Evolutionary conservation across 1,140 invertebrate genomes (phyloP), one percentile per base, ranked within the genome.

Genomic region (Camponotus floridanus): DNA sequence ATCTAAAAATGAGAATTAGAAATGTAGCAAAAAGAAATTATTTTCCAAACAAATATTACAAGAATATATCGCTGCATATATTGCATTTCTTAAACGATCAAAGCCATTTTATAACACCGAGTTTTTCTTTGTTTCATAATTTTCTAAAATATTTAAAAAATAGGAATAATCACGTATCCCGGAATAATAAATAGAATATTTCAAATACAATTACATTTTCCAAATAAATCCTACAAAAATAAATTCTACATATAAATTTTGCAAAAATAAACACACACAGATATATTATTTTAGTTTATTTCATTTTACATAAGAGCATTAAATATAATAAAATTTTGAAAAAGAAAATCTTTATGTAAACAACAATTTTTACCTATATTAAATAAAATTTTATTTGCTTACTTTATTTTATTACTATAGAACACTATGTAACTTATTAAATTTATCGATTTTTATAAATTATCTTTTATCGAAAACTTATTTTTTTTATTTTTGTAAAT

Each of bases 131-230:
- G 33, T 51, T 51, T 26, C 18, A 51, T 79, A 67, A 79, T 67
- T 5, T 31, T 51, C 18, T 76, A 67, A 48, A 65, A 51, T 78
- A 9, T 3, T 48, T 3, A 67, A 79, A 79, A 48, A n/a, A 36
- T 18, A 18, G 7, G n/a, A 33, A 39, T 65, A 65, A 65, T 65
- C 18, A 6, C 11, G 33, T 62, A 11, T 45, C 15, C 15, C 18
- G n/a, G 4, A 6, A 11, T 1, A 36, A 39, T 26, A 39, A 42
- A 1, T 45, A 33, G 26, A 33, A 78, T 65, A 36, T 7, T 51
- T 51, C n/a, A 4, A 67, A 45, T 79, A 39, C 51, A 33, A 78
- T 65, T 51, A 51, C 31, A 1, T 65, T 65, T 45, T 45, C 26
- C 15, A 65, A 78, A 65, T 78, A 18, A 65, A 65, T 18, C 26